phyloP scores from a whole-genome alignment of 2,113 vertebrate genomes.

The Hirundichthys speculiger region DNA sequence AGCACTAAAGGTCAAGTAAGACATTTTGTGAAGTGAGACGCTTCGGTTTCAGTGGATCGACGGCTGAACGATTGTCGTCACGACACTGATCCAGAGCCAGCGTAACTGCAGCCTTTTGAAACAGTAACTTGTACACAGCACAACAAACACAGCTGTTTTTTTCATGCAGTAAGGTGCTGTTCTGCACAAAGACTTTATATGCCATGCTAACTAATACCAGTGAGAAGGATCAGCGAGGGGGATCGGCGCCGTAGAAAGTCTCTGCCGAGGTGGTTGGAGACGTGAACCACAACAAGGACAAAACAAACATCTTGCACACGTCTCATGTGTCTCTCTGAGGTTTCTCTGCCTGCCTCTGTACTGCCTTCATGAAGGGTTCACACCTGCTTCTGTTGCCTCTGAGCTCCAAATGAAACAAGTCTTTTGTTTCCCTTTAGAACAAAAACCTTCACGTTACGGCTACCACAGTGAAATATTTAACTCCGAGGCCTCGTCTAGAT shows the following conservation, averaged over 20 bases:
- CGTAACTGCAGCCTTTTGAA: background rate
- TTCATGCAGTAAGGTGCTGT: background rate
- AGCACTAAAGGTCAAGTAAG: background rate
- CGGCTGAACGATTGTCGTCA: no score
- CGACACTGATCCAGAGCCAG: no score
- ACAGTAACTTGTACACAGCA: no score
- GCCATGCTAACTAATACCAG: slow-evolving; percentile 15
- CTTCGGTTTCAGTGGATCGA: background rate
- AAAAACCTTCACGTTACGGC: slow-evolving; percentile 10
- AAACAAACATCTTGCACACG: slow-evolving; percentile 68
- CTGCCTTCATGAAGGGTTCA: slow-evolving; percentile 52
- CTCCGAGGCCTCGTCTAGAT: background rate
- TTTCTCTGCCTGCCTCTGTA: slow-evolving; percentile 59
- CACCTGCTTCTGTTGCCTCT: slow-evolving; percentile 63
- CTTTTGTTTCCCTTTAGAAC: slow-evolving; percentile 25
- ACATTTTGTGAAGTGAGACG: background rate
- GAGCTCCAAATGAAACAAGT: slow-evolving; percentile 33
- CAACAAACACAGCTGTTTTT: no score
- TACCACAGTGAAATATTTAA: background rate
- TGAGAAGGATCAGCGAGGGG: slow-evolving; percentile 26
- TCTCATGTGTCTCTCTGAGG: slow-evolving; percentile 78
- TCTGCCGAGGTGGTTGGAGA: slow-evolving; percentile 59
- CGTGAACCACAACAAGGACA: slow-evolving; percentile 77
- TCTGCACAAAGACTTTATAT: background rate
- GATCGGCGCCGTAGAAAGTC: slow-evolving; percentile 21